phyloP scores from a whole-genome alignment of 2,888 invertebrate genomes.

The Sicus ferrugineus region DNA sequence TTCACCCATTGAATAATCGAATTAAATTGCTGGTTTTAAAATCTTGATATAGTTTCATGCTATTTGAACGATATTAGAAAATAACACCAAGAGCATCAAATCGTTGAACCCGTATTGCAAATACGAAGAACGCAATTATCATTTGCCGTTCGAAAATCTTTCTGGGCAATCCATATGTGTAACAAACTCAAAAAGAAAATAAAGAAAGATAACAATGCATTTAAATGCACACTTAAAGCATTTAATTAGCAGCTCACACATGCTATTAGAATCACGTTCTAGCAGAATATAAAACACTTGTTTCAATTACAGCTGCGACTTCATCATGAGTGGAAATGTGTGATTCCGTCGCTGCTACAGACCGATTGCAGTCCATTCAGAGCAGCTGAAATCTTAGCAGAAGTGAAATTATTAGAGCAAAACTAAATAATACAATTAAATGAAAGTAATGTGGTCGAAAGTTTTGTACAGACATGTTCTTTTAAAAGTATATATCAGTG shows the following conservation, averaged over 20 bases:
- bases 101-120: not conserved
- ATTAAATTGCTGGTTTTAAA: too few relatives aligned
- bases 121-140: not conserved
- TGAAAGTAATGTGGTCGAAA: too few relatives aligned
- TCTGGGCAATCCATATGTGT: not conserved
- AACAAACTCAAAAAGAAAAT: not conserved
- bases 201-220: constrained; percentile 13
- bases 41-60: too few relatives aligned
- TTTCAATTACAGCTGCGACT: not conserved
- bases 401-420: not conserved
- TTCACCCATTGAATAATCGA: too few relatives aligned
- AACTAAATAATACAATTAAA: not conserved
- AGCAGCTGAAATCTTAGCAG: not conserved
- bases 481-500: not conserved
- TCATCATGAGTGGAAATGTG: not conserved
- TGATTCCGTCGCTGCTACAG: not conserved
- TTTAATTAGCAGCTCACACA: constrained; percentile 2
- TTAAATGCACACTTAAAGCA: not conserved
- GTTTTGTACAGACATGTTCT: too few relatives aligned
- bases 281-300: not conserved
- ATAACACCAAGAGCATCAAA: not conserved
- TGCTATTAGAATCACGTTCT: not conserved
- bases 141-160: not conserved
- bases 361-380: constrained; percentile 10
- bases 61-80: too few relatives aligned